phyloP scores from a whole-genome alignment of 2,888 invertebrate species.

The Hypomecis atomaria region DNA sequence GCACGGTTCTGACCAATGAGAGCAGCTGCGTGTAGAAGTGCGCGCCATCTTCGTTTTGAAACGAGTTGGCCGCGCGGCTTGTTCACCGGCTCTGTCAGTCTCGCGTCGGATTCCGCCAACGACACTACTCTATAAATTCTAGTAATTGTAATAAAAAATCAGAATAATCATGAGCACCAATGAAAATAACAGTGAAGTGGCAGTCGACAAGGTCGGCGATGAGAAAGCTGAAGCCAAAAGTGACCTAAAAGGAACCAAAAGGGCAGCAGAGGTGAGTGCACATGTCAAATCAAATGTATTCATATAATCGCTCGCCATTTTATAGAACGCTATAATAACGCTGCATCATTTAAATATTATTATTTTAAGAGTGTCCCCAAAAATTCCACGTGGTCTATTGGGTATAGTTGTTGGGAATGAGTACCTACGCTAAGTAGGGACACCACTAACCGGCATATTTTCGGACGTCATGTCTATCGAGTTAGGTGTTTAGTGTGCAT shows the following conservation, averaged over 20 bases:
- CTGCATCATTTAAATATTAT: slow-evolving; percentile 49
- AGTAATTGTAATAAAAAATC: slow-evolving; percentile 76
- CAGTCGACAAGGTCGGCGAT: slow-evolving; percentile 93
- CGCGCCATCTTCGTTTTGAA: slow-evolving; percentile 95
- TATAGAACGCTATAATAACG: slow-evolving; percentile 71
- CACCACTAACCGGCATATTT: slow-evolving; percentile 73
- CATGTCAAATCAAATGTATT: slow-evolving; percentile 79
- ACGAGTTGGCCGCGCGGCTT: slow-evolving; percentile 85
- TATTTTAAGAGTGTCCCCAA: slow-evolving; percentile 35
- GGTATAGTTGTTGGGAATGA: slow-evolving; percentile 3
- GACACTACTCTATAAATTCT: slow-evolving; percentile 74
- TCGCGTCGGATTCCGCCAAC: slow-evolving; percentile 87
- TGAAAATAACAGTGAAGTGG: slow-evolving; percentile 93
- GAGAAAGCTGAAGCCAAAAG: slow-evolving; percentile 90
- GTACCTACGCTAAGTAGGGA: slow-evolving; percentile 16
- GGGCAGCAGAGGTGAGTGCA: slow-evolving; percentile 93
- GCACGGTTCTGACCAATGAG: slow-evolving; percentile 70
- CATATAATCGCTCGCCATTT: slow-evolving; percentile 83
- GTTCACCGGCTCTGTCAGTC: slow-evolving; percentile 86
- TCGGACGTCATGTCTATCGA: slow-evolving; percentile 68
- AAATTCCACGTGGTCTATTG: slow-evolving; percentile 61
- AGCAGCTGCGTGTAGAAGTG: slow-evolving; percentile 71
- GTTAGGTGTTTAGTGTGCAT: slow-evolving; percentile 60
- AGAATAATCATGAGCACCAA: slow-evolving; percentile 84
- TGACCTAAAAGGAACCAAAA: slow-evolving; percentile 94